Evolutionary conservation across 2,797 vertebrate genomes (phyloP), one percentile per base, ranked within the genome.

Genomic region (Gymnocypris eckloni): DNA sequence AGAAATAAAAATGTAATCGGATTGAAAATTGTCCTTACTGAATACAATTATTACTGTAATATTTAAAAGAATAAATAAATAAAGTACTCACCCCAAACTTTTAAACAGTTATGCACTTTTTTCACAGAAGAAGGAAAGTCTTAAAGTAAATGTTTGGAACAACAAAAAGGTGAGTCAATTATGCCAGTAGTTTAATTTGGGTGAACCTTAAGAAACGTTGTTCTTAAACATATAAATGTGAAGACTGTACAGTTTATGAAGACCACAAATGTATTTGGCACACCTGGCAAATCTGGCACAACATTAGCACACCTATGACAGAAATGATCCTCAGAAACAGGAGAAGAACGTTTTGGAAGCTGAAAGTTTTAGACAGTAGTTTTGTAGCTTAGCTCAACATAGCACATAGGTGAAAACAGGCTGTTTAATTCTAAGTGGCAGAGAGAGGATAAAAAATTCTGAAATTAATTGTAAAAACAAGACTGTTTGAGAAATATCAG

Each of bases 401-500:
- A 37, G 8, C 18, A 54, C 2, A 54, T 5, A 56, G 18, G 73
- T 54, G 73, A 76, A 76, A 54, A 22, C 16, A 22, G 73, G 16
- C 28, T 37, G 45, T 11, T 52, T 20, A 11, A 54, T 52, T 75
- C 72, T 9, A 12, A 52, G 28, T 56, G 50, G 50, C 33, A n/a
- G 48, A 76, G 73, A 13, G 48, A 54, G 28, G 25, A 37, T 52
- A 50, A 6, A 77, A 64, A 79, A 43, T 39, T n/a, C 0, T n/a
- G 11, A 37, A 79, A 61, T 61, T 25, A 43, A 61, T 61, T 61
- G 48, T 37, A 25, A 76, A 48, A 76, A 76, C 6, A 6, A 41
- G 6, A 41, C 39, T 41, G 8, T 75, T 33, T 41, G 75, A 61
- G 54, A 78, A 79, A 61, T 79, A 79, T 79, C 76, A 79, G n/a